Conservation (phyloP, 2,797 vertebrate genomes). For the Denticeps clupeoides region DNA sequence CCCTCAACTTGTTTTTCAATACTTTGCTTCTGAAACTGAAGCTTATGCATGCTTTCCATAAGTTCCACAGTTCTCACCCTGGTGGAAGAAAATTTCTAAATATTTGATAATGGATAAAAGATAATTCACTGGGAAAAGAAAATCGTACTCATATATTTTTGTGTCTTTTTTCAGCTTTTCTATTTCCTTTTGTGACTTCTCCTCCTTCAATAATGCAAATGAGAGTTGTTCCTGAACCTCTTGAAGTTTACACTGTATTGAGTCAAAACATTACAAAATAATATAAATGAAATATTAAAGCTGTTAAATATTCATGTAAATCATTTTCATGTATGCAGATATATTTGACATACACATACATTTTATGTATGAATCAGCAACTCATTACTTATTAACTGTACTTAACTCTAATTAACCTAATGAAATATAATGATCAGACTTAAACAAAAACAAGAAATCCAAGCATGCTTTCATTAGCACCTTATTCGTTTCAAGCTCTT, state of each 20-base stretch:
- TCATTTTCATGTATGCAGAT: too few relatives aligned
- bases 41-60: conserved; percentile 43
- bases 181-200: conserved; percentile 48
- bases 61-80: conserved; percentile 65
- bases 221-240: conserved; percentile 59
- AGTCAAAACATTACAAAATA: too few relatives aligned
- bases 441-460: too few relatives aligned
- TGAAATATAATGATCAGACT: too few relatives aligned
- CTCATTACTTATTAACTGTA: too few relatives aligned
- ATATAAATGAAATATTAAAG: too few relatives aligned
- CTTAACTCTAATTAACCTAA: conserved; percentile 46
- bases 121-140: not conserved
- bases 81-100: conserved; percentile 11
- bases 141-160: conserved; percentile 43
- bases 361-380: too few relatives aligned
- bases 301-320: too few relatives aligned
- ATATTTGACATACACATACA: too few relatives aligned
- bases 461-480: conserved; percentile 30
- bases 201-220: conserved; percentile 54
- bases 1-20: conserved; percentile 50
- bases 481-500: conserved; percentile 45
- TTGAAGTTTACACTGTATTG: conserved; percentile 56
- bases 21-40: conserved; percentile 63
- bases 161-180: conserved; percentile 46
- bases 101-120: too few relatives aligned